phyloP scores from a whole-genome alignment of 1,140 invertebrate genomes.

The Chlorops oryzae region DNA sequence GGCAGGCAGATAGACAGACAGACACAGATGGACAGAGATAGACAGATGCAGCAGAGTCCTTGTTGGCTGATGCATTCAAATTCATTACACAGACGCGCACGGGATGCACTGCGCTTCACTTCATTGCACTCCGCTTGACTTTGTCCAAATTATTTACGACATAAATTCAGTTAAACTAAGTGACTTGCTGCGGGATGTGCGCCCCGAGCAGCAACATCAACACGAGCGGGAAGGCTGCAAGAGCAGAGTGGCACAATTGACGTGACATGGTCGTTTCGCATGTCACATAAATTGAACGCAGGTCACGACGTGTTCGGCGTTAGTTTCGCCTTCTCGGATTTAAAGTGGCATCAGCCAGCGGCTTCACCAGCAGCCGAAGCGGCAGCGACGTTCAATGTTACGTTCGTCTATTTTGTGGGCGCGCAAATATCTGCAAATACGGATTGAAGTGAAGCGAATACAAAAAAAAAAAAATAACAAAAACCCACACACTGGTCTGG shows the following conservation, averaged over 20 bases:
- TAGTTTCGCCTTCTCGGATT: not conserved
- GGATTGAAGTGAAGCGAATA: no score
- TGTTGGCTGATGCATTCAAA: not conserved
- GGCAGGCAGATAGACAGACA: not conserved
- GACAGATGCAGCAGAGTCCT: not conserved
- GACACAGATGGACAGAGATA: not conserved
- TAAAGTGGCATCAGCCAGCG: no score
- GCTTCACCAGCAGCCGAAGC: no score
- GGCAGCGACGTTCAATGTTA: no score
- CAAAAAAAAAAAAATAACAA: no score
- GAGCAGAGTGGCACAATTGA: not conserved
- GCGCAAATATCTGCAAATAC: no score
- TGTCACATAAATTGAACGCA: constrained; percentile 9
- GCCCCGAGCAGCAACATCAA: not conserved
- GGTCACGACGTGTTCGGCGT: constrained; percentile 7
- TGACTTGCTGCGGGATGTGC: constrained; percentile 5
- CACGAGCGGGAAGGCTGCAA: not conserved
- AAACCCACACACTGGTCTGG: no score
- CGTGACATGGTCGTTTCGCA: constrained; percentile 1
- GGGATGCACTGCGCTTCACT: not conserved
- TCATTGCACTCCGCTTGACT: not conserved
- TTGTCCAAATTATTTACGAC: constrained; percentile 8
- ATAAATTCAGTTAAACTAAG: constrained; percentile 11
- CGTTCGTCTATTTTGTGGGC: no score
- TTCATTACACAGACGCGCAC: constrained; percentile 2